Evolutionary conservation across 2,113 vertebrate genomes (phyloP).

Genomic region (Pyxicephalus adspersus): DNA sequence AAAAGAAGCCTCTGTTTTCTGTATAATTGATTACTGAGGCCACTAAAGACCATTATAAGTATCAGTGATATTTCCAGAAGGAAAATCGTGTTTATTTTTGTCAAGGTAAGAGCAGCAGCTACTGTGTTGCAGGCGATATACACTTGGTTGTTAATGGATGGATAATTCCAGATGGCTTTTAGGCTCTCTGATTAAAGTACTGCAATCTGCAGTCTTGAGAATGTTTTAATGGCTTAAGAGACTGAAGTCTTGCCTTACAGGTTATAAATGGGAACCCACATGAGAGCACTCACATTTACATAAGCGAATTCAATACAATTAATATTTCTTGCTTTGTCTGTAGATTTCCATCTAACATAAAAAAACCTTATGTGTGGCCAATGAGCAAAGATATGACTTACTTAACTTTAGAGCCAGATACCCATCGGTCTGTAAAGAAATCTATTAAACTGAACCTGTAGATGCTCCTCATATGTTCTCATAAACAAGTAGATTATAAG

Average conservation of each 20-base stretch:
- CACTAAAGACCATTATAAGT: slow-evolving; percentile 35
- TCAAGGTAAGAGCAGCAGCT: slow-evolving; percentile 21
- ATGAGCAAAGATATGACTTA: too few species aligned
- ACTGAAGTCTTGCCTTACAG: not conserved
- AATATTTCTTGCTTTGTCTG: not conserved
- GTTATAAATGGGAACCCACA: slow-evolving; percentile 31
- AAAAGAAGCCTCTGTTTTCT: not conserved
- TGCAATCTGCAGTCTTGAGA: slow-evolving; percentile 1
- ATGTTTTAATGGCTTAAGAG: slow-evolving; percentile 23
- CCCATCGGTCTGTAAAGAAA: too few species aligned
- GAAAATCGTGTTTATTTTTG: slow-evolving; percentile 8
- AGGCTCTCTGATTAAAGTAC: slow-evolving; percentile 19
- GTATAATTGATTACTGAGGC: slow-evolving; percentile 12
- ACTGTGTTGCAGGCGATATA: slow-evolving; percentile 24
- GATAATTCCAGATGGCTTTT: slow-evolving; percentile 28
- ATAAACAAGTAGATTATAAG: too few species aligned
- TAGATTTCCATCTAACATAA: not conserved
- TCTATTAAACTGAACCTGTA: too few species aligned
- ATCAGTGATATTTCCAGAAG: slow-evolving; percentile 24
- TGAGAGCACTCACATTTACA: slow-evolving; percentile 2
- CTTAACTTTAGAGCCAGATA: too few species aligned
- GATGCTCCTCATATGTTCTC: too few species aligned
- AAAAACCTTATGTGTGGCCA: too few species aligned
- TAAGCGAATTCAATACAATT: not conserved
- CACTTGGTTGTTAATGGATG: slow-evolving; percentile 19